phyloP scores from a whole-genome alignment of 2,888 invertebrate species.

The Nemapogon koenigi region DNA sequence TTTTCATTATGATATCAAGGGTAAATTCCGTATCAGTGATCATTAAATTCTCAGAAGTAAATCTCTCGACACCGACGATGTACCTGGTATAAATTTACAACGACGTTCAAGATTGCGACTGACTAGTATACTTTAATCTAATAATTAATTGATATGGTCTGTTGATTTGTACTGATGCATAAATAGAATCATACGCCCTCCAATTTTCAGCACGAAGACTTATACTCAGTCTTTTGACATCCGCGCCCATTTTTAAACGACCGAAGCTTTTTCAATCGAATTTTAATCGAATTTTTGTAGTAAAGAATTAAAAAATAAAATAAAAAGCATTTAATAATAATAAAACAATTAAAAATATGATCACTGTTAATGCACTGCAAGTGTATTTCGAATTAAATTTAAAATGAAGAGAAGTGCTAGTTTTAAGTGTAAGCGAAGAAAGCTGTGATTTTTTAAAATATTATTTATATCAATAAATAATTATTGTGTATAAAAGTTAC shows the following conservation, averaged over 20 bases:
- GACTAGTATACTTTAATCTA: conserved; percentile 60
- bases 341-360: too few relatives aligned
- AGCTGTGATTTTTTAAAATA: conserved; percentile 21
- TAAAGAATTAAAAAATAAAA: conserved; percentile 25
- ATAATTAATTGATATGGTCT: conserved; percentile 63
- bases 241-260: conserved; percentile 62
- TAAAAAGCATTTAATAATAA: conserved; percentile 17
- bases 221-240: conserved; percentile 58
- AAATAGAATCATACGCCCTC: conserved; percentile 49
- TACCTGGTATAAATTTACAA: conserved; percentile 25
- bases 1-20: too few relatives aligned
- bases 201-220: conserved; percentile 25
- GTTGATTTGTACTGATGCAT: conserved; percentile 58
- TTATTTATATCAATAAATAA: too few relatives aligned
- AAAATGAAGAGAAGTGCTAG: neutral
- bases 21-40: too few relatives aligned
- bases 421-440: conserved; percentile 16
- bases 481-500: conserved; percentile 20
- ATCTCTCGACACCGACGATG: neutral
- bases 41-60: too few relatives aligned
- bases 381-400: too few relatives aligned
- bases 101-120: conserved; percentile 41
- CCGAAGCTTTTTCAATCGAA: conserved; percentile 23
- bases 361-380: too few relatives aligned
- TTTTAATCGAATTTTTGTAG: conserved; percentile 20